A percentile compares a stretch with the other conserved stretches of the same genome.
Conservation (phyloP, 1,140 invertebrate genomes). For the Drosophila neocordata region DNA sequence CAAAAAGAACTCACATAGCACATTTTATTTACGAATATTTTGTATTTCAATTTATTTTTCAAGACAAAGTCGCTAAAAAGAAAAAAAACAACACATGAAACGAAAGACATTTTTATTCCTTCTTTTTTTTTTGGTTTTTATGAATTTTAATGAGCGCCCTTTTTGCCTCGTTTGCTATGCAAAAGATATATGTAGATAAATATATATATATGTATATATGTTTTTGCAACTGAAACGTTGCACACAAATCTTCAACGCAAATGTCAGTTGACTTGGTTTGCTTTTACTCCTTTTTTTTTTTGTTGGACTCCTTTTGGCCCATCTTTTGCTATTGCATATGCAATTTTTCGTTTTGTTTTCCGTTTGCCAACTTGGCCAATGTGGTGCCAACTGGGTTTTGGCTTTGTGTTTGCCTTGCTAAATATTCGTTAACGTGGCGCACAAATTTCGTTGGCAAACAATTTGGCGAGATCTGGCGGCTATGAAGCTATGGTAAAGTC, state of each 20-base stretch:
- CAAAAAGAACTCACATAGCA: slow-evolving; percentile 13
- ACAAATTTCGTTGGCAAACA: slow-evolving; percentile 75
- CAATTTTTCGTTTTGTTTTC: slow-evolving; percentile 33
- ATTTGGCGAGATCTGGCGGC: slow-evolving; percentile 1
- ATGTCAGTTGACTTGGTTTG: slow-evolving; percentile 45
- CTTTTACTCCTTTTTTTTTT: slow-evolving; percentile 21
- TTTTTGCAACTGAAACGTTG: slow-evolving; percentile 57
- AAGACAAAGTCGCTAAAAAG: slow-evolving; percentile 4
- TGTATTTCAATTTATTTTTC: slow-evolving; percentile 70
- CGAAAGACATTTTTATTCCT: slow-evolving; percentile 28
- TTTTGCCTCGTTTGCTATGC: slow-evolving; percentile 64
- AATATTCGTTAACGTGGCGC: slow-evolving; percentile 77
- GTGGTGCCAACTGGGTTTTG: slow-evolving; percentile 48
- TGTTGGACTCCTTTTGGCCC: slow-evolving; percentile 1
- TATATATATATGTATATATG: slow-evolving; percentile 2
- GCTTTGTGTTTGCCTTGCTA: slow-evolving; percentile 62
- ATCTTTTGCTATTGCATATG: slow-evolving; percentile 35
- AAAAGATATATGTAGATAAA: slow-evolving; percentile 24
- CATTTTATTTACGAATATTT: slow-evolving; percentile 65
- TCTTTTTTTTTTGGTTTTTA: slow-evolving; percentile 52
- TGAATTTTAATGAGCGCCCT: slow-evolving; percentile 73
- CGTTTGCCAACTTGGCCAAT: slow-evolving; percentile 65
- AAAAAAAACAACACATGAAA: slow-evolving; percentile 29
- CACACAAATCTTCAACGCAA: slow-evolving; percentile 68
- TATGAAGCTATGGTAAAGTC: slow-evolving; percentile 11